A percentile compares a stretch with the other conserved stretches of the same genome.
Conservation (phyloP, 2,888 invertebrate genomes). For the Acleris laterana region DNA sequence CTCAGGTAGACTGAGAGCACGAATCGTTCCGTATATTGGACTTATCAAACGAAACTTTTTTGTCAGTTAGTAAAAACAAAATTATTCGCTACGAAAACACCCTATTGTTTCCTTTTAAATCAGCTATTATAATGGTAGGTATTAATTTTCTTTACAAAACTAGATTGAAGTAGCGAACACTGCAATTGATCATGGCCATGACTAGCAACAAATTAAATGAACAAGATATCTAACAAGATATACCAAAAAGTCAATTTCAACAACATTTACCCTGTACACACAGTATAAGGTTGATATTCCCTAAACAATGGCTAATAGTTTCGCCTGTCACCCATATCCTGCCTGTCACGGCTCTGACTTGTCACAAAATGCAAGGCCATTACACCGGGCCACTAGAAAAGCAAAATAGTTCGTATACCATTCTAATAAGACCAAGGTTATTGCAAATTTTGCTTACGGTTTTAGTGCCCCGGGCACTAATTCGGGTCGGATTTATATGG, state of each 20-base stretch:
- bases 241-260: background rate
- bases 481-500: no score
- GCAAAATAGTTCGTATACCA: constrained; percentile 10
- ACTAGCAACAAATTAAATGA: constrained; percentile 22
- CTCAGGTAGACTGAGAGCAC: no score
- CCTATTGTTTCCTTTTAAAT: no score
- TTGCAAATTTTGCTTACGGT: background rate
- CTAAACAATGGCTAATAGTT: constrained; percentile 8
- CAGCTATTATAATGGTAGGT: background rate
- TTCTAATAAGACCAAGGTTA: constrained; percentile 15
- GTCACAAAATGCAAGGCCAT: constrained; percentile 38
- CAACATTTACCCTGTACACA: background rate
- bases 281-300: constrained; percentile 7
- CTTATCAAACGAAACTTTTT: no score
- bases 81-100: no score
- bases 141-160: constrained; percentile 15
- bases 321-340: constrained; percentile 40
- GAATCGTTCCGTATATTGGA: no score
- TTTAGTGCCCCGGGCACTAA: no score
- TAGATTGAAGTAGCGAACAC: constrained; percentile 17
- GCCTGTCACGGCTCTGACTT: constrained; percentile 41
- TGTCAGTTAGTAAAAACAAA: no score
- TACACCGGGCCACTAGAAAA: background rate
- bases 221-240: background rate
- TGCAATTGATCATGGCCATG: constrained; percentile 16